A percentile compares a stretch with the other conserved stretches of the same genome.
Conservation (phyloP, 2,113 vertebrate species). For the Callorhinus ursinus region DNA sequence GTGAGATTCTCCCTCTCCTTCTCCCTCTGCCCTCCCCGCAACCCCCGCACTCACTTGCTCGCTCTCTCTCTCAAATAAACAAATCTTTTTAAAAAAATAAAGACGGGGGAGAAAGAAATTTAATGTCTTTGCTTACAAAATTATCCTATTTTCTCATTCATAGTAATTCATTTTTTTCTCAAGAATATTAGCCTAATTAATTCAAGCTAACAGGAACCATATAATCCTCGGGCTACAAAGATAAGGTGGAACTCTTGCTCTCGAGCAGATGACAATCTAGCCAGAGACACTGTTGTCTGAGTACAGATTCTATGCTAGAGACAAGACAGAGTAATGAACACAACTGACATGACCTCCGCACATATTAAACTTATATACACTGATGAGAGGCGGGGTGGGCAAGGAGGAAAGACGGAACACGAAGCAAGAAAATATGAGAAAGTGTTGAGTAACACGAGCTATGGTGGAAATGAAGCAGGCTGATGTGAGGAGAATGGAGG, state of each 20-base stretch:
- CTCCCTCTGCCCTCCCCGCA: background rate
- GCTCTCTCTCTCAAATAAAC: background rate
- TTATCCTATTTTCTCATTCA: background rate
- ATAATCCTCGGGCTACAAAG: background rate
- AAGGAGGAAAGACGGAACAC: background rate
- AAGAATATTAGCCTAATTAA: background rate
- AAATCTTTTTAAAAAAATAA: background rate
- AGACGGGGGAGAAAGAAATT: background rate
- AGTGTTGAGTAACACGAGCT: background rate
- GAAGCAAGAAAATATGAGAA: background rate
- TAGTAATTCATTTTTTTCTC: background rate
- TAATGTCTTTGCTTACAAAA: background rate
- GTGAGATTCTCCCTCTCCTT: background rate
- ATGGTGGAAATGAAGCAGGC: background rate
- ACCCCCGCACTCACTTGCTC: background rate
- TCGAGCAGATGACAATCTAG: background rate
- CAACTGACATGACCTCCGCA: background rate
- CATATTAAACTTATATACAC: background rate
- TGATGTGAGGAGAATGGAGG: background rate
- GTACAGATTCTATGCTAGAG: background rate
- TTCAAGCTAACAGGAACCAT: background rate
- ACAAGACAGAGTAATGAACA: background rate
- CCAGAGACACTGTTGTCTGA: background rate
- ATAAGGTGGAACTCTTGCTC: background rate
- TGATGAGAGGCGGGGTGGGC: background rate